Evolutionary conservation across 2,888 invertebrate species (phyloP), one percentile per base, ranked within the genome.

Genomic region (Ditula angustiorana): DNA sequence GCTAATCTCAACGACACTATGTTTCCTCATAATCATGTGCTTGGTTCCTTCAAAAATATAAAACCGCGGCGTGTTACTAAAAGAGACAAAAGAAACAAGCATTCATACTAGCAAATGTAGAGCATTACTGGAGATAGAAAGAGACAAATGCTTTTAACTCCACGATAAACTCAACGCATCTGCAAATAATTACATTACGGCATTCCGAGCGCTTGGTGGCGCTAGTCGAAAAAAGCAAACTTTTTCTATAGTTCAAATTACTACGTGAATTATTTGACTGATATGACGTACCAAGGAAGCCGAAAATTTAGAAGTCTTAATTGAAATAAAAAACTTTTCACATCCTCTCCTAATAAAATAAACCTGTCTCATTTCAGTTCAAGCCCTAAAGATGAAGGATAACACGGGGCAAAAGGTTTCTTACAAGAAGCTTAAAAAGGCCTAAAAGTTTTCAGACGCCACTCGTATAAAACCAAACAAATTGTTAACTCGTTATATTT

Each of bases 1-100:
- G 41, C 55, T 56, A 55, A 52, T 50, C 52, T 53, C 53, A 53
- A 55, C 41, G 26, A 26, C 26, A 37, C 55, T 50, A 50, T 49
- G 24, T 10, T 49, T 26, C 5, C 26, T 7, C 19, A 21, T 44
- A 37, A 41, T 5, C 7, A 41, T 41, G 41, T 41, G 41, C 41
- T 41, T 41, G 41, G 41, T 41, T 41, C 19, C 8, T 41, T 3
- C 19, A 41, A 41, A 19, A 41, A 19, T 41, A 19, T 41, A 19
- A 19, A 41, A 19, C 0, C n/a, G 10, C 19, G 10, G 19, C 10
- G 16, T 0, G 7, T 16, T 5, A n/a, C 5, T 19, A 10, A 10
- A 19, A 41, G 16, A 35, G 5, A 13, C 19, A 19, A 41, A 10
- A 7, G 2, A 19, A 19, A 3, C 19, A 41, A 41, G 19, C 8